Evolutionary conservation across 2,888 invertebrate genomes (phyloP).

Genomic region (Anoplius nigerrimus): DNA sequence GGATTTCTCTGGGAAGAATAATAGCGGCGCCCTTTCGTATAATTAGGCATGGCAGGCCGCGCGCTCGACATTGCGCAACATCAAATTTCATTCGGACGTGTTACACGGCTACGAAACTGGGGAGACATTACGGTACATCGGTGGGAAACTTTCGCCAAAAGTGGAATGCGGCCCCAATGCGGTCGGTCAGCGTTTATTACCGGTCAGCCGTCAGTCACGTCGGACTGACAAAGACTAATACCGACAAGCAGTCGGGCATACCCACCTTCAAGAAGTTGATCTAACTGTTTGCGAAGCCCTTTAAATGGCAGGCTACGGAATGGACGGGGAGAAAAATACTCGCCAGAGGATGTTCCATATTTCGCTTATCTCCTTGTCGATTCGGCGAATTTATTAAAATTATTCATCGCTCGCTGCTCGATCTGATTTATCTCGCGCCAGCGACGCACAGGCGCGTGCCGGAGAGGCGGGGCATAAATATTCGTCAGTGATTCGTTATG

Average conservation of each 20-base stretch:
- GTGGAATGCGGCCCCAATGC: conserved; percentile 28
- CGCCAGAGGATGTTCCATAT: too few species aligned
- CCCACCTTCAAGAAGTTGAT: conserved; percentile 15
- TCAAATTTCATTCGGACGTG: conserved; percentile 6
- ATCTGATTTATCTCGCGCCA: too few species aligned
- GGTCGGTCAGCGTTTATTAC: conserved; percentile 30
- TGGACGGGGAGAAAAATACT: too few species aligned
- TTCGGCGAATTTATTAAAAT: too few species aligned
- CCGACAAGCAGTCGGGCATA: conserved; percentile 22
- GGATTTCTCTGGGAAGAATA: too few species aligned
- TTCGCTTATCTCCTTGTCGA: too few species aligned
- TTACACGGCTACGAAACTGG: neutral
- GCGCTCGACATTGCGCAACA: neutral
- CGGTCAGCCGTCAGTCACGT: conserved; percentile 29
- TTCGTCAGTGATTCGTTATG: too few species aligned
- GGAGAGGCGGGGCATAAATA: too few species aligned
- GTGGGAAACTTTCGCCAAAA: conserved; percentile 8
- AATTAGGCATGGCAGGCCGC: conserved; percentile 30
- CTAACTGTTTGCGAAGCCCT: neutral
- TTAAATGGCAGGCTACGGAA: too few species aligned
- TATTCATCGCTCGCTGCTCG: too few species aligned
- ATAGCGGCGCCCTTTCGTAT: too few species aligned
- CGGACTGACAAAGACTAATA: conserved; percentile 34
- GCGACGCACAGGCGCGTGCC: too few species aligned
- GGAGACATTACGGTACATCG: neutral